Evolutionary conservation across 2,888 invertebrate species (phyloP).

Genomic region (Eupithecia subfuscata): DNA sequence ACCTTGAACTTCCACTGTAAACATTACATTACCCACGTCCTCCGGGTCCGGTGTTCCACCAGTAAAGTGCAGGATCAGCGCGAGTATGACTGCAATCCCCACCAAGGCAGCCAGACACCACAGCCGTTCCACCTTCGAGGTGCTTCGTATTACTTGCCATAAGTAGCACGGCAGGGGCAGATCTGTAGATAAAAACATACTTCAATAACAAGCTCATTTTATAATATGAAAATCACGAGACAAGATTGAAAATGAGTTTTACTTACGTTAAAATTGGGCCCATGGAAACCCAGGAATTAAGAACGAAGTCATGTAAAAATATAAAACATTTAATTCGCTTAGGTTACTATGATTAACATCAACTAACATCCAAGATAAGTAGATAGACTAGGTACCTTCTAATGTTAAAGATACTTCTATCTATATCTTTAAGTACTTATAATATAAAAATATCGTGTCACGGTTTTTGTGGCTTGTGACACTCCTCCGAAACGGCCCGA

Average conservation of each 20-base stretch:
- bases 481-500: no score
- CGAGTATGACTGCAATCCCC: slow-evolving; percentile 58
- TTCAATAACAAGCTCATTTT: not conserved
- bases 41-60: slow-evolving; percentile 7
- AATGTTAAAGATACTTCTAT: not conserved
- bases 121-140: slow-evolving; percentile 66
- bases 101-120: slow-evolving; percentile 59
- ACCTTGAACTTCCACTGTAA: no score
- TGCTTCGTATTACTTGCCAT: slow-evolving; percentile 64
- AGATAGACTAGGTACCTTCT: not conserved
- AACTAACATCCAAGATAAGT: not conserved
- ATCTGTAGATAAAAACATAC: slow-evolving; percentile 52
- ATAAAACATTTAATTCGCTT: slow-evolving; percentile 3
- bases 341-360: not conserved
- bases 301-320: not conserved
- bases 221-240: not conserved
- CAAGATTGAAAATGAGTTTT: not conserved
- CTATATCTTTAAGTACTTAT: no score
- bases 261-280: not conserved
- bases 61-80: slow-evolving; percentile 51
- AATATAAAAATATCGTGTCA: no score
- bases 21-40: not conserved
- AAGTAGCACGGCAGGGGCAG: slow-evolving; percentile 63
- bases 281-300: not conserved
- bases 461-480: no score